phyloP scores from a whole-genome alignment of 30 jellyfish, hydroid and myxozoan species.

The Cassiopea xamachana region DNA sequence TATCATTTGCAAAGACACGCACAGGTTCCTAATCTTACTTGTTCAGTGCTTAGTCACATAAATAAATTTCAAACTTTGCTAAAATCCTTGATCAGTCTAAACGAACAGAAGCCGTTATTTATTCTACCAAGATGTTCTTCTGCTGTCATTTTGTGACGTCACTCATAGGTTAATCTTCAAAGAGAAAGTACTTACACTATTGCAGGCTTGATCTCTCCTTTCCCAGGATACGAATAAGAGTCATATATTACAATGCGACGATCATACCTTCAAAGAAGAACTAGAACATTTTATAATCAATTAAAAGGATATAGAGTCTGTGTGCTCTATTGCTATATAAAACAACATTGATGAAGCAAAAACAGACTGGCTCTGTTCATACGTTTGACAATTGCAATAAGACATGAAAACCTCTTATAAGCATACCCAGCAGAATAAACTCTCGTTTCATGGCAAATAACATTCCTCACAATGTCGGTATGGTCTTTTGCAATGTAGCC shows the following conservation, averaged over 20 bases:
- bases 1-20: too few species aligned
- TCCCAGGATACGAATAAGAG: conserved; percentile 81
- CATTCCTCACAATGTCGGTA: conserved; percentile 69
- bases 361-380: too few species aligned
- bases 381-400: too few species aligned
- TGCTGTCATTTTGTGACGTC: too few species aligned
- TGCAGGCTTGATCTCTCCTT: conserved; percentile 68
- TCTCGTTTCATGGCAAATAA: conserved; percentile 84
- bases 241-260: conserved; percentile 72
- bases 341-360: background rate
- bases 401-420: background rate
- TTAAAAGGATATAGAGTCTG: background rate
- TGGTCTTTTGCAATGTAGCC: conserved; percentile 72
- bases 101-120: too few species aligned
- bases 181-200: conserved; percentile 33
- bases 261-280: conserved; percentile 56
- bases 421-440: conserved; percentile 82
- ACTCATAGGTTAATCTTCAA: too few species aligned
- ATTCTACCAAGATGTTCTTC: too few species aligned
- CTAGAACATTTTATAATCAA: background rate
- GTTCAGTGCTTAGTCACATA: too few species aligned
- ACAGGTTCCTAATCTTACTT: too few species aligned
- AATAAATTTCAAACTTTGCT: too few species aligned
- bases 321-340: background rate
- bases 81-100: too few species aligned